phyloP scores from a whole-genome alignment of 2,113 vertebrate genomes.

The Vicugna pacos region DNA sequence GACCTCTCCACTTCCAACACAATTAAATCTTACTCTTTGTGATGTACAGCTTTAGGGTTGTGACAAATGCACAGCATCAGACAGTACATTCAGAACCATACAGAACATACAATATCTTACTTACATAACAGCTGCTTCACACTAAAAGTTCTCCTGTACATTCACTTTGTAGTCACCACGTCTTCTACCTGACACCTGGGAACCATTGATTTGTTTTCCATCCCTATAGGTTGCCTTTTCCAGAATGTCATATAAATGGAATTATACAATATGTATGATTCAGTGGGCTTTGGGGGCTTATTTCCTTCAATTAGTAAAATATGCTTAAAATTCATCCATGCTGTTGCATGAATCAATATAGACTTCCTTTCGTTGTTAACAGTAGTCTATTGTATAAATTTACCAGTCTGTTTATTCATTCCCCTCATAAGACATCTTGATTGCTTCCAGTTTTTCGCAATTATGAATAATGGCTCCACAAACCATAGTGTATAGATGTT shows the following conservation, averaged over 20 bases:
- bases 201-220: not conserved
- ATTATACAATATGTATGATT: not conserved
- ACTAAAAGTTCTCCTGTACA: not conserved
- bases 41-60: not conserved
- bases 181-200: not conserved
- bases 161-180: not conserved
- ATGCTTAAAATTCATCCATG: not conserved
- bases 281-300: not conserved
- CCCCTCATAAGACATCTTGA: not conserved
- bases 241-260: conserved; percentile 2
- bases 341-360: not conserved
- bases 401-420: not conserved
- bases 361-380: not conserved
- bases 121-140: not conserved
- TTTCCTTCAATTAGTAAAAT: not conserved
- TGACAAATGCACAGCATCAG: not conserved
- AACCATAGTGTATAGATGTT: not conserved
- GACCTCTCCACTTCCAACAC: not conserved
- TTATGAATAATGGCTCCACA: not conserved
- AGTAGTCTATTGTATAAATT: not conserved
- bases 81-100: not conserved
- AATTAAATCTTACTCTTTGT: not conserved
- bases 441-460: not conserved
- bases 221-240: not conserved
- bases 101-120: not conserved